These are phyloP conservation scores for Apodemus agrarius DNA, from an alignment of 2,797 vertebrate species.

Conservation along the genomic window DNA sequence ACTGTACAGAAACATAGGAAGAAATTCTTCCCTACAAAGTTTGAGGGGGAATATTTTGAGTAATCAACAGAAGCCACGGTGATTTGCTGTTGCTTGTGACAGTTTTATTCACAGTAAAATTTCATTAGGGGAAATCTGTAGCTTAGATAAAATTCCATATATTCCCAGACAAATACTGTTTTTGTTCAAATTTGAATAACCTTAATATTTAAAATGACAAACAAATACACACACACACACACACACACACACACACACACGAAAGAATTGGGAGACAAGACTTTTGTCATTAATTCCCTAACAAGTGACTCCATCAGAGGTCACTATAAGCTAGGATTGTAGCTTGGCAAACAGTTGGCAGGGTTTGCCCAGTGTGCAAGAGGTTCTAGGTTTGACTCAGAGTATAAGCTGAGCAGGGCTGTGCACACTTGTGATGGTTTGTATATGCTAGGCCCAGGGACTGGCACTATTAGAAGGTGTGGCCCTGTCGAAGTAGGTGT, in stretches of 20 bases:
- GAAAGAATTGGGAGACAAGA: neutral
- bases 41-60: neutral
- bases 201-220: conserved; percentile 44
- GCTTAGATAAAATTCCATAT: conserved; percentile 4
- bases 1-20: conserved; percentile 18
- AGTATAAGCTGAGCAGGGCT: neutral
- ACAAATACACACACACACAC: neutral
- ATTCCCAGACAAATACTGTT: neutral
- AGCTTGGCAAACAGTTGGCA: too few species aligned
- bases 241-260: neutral
- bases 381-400: neutral
- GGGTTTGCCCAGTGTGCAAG: neutral
- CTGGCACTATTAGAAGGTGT: too few species aligned
- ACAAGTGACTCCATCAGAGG: neutral
- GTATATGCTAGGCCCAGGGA: too few species aligned
- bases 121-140: neutral
- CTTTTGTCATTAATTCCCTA: neutral
- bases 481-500: too few species aligned
- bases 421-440: neutral
- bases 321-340: neutral
- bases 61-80: neutral
- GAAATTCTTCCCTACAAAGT: conserved; percentile 25
- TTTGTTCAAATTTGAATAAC: conserved; percentile 11
- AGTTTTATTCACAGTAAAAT: neutral
- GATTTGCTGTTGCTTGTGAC: neutral